Base-by-base conservation (phyloP, 1,140 invertebrate species). In the Papilio glaucus region DNA sequence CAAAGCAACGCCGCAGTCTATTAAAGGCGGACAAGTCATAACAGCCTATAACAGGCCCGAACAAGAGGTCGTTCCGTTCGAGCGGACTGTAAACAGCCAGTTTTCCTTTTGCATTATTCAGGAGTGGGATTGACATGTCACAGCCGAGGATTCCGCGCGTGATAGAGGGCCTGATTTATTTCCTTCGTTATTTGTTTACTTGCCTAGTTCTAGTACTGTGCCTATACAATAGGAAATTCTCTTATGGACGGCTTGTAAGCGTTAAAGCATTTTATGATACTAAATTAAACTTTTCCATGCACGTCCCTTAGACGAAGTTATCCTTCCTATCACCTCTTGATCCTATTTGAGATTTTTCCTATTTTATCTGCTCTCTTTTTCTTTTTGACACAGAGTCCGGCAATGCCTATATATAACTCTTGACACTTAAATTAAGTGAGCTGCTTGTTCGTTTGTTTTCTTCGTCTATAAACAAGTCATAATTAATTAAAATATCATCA, bases 101-200 rank as follows among this genome's bases (percentile, higher is more conserved):
- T 69, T 69, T 33, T 69, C 33, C 71, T 74, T 18, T 49, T 77
- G 67, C 76, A 77, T 75, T 74, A 77, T 77, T 74, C 76, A 77
- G 60, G 6, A 13, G n/a, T 10, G 61, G 72, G 76, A 77, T 77
- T 77, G 76, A 77, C 71, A 77, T 77, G 76, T 77, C 76, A 77
- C 29, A 69, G 72, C 26, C 39, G 63, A 49, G 69, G 49, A 68
- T 70, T 72, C 69, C 71, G 60, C 75, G 37, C 26, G 15, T 37
- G 71, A 72, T 63, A 24, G 61, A 37, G 26, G 29, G 13, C 39
- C 26, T 69, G 67, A 69, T 69, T 69, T 69, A 69, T 69, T 10
- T 18, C 5, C 67, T 53, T 53, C 67, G 67, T 68, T 68, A 68
- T 68, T 68, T 49, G 65, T 49, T 53, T n/a, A 37, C 61, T 33